Percentiles rank a stretch among this genome's conserved stretches.
phyloP scores from a whole-genome alignment of 1,140 invertebrate species.

The Zophobas atratus region DNA sequence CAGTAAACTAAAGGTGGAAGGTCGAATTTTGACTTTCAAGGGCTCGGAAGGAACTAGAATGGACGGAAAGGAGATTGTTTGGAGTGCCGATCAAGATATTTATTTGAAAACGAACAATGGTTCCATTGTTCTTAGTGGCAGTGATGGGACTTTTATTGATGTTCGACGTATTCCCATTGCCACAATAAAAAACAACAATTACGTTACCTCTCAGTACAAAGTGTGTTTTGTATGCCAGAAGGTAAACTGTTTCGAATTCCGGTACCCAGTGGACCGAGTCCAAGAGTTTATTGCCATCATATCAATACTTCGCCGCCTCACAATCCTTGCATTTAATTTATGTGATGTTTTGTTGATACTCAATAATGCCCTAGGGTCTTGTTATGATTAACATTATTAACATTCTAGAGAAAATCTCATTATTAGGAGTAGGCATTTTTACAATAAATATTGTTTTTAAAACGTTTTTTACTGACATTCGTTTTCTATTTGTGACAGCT shows the following conservation, averaged over 20 bases:
- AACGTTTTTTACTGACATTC: too few relatives aligned
- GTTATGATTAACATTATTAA: too few relatives aligned
- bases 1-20: conserved; percentile 77
- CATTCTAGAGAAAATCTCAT: too few relatives aligned
- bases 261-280: conserved; percentile 68
- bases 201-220: conserved; percentile 79
- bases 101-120: conserved; percentile 85
- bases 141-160: conserved; percentile 81
- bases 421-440: too few relatives aligned
- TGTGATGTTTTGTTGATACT: conserved; percentile 1
- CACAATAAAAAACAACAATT: conserved; percentile 68
- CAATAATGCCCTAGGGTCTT: background rate
- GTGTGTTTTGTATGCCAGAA: conserved; percentile 90
- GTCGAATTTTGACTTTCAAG: conserved; percentile 74
- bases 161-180: conserved; percentile 81
- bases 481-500: too few relatives aligned
- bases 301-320: conserved; percentile 28
- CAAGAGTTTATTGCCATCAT: conserved; percentile 76
- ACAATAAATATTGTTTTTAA: too few relatives aligned
- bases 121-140: conserved; percentile 79
- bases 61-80: conserved; percentile 74
- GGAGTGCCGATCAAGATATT: conserved; percentile 86
- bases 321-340: conserved; percentile 40
- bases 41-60: conserved; percentile 79
- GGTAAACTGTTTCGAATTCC: conserved; percentile 85